Evolutionary conservation across 2,888 invertebrate species (phyloP).

Genomic region (Pristionchus maxplancki): DNA sequence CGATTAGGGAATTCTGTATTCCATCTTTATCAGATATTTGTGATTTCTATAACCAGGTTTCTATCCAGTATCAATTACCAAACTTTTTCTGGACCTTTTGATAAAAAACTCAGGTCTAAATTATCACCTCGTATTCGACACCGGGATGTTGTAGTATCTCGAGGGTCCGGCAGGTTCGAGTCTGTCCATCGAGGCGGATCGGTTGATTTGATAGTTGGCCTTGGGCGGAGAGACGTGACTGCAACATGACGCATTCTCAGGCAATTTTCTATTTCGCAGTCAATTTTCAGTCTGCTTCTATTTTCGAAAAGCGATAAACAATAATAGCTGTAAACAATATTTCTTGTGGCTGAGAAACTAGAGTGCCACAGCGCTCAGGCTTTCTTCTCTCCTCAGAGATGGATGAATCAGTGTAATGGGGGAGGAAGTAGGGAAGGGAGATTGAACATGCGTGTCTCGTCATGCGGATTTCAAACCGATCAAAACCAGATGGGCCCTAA

Average conservation of each 20-base stretch:
- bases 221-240: slow-evolving; percentile 20
- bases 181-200: not conserved
- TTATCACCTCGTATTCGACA: slow-evolving; percentile 41
- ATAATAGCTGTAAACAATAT: no score
- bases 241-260: not conserved
- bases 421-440: not conserved
- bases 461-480: not conserved
- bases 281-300: no score
- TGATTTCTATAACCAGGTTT: no score
- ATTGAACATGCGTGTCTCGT: slow-evolving; percentile 10
- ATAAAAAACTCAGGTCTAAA: no score
- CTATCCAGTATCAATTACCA: no score
- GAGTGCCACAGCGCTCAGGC: not conserved
- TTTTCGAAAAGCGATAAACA: no score
- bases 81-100: no score
- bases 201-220: not conserved
- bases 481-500: not conserved
- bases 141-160: slow-evolving; percentile 39
- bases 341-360: no score
- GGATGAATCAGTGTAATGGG: not conserved
- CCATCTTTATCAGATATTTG: not conserved
- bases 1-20: not conserved
- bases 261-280: no score
- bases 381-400: not conserved
- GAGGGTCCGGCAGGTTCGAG: slow-evolving; percentile 37